A percentile compares a stretch with the other conserved stretches of the same genome.
phyloP scores from a whole-genome alignment of 2,888 invertebrate genomes.

The Cristatella mucedo region DNA sequence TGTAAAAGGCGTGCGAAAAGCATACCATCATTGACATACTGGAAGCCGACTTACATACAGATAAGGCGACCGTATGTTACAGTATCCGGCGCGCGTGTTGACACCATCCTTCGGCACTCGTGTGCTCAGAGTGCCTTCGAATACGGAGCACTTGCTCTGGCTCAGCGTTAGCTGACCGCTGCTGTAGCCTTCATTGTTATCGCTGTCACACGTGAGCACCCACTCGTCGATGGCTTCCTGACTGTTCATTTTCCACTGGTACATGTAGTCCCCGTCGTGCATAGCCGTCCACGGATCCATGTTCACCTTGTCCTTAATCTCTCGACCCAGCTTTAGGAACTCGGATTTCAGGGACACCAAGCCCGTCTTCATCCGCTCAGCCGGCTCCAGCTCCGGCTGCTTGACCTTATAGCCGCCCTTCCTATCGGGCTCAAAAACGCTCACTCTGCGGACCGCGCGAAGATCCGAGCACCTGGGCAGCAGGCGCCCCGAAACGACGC shows the following conservation, averaged over 20 bases:
- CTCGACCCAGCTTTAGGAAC: neutral
- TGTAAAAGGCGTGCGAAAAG: too few relatives aligned
- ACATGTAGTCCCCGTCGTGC: constrained; percentile 55
- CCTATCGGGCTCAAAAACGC: too few relatives aligned
- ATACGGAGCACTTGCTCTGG: constrained; percentile 42
- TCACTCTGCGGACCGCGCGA: too few relatives aligned
- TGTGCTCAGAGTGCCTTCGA: constrained; percentile 37
- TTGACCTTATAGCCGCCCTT: neutral
- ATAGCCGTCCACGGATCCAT: constrained; percentile 2
- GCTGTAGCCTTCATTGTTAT: constrained; percentile 63
- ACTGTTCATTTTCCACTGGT: constrained; percentile 54
- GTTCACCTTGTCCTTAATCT: neutral
- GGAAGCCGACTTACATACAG: constrained; percentile 20
- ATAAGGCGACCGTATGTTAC: constrained; percentile 55
- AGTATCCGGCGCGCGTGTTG: constrained; percentile 62
- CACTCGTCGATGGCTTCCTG: constrained; percentile 47
- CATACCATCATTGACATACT: too few relatives aligned
- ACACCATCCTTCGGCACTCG: constrained; percentile 63
- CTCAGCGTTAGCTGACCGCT: constrained; percentile 51
- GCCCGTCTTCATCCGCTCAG: neutral
- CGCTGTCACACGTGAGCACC: constrained; percentile 44
- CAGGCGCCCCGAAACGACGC: too few relatives aligned
- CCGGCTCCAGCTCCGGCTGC: neutral
- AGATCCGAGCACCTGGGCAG: too few relatives aligned
- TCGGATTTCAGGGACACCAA: neutral